Conservation (phyloP, 2,888 invertebrate genomes). For the Uloborus plumipes region DNA sequence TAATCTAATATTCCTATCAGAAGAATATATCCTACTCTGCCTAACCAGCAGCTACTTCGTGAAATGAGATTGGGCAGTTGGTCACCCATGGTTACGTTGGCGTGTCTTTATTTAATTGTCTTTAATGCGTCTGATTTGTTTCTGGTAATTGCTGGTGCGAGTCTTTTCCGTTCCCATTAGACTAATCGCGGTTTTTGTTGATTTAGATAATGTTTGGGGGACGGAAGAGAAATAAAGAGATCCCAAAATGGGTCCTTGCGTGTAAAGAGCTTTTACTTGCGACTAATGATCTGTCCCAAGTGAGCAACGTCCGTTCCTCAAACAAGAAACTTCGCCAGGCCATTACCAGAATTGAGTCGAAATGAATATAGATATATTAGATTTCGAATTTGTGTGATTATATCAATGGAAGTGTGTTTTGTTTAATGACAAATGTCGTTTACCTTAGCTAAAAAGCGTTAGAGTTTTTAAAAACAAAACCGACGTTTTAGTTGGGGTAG, state of each 20-base stretch:
- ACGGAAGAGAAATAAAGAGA: not conserved
- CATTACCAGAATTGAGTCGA: conserved; percentile 47
- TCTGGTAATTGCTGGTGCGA: conserved; percentile 30
- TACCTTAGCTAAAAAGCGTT: conserved; percentile 13
- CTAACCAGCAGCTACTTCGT: not conserved
- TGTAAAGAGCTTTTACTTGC: conserved; percentile 22
- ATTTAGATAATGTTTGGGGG: conserved; percentile 4
- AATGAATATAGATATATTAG: no score
- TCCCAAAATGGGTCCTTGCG: conserved; percentile 8
- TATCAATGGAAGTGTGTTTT: conserved; percentile 4
- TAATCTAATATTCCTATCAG: not conserved
- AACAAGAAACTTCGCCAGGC: conserved; percentile 20
- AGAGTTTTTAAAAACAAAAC: conserved; percentile 9
- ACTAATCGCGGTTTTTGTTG: conserved; percentile 26
- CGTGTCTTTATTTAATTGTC: conserved; percentile 17
- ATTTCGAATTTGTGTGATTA: no score
- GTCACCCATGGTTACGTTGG: conserved; percentile 24
- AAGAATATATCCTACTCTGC: not conserved
- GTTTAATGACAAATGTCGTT: conserved; percentile 40
- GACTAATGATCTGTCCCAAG: conserved; percentile 38
- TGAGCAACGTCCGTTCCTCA: conserved; percentile 8
- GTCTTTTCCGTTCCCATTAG: conserved; percentile 28
- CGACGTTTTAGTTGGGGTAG: not conserved
- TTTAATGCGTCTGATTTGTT: conserved; percentile 34
- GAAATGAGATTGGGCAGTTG: not conserved